Evolutionary conservation across 2,888 invertebrate genomes (phyloP).

Genomic region (Invenusta paracnida): DNA sequence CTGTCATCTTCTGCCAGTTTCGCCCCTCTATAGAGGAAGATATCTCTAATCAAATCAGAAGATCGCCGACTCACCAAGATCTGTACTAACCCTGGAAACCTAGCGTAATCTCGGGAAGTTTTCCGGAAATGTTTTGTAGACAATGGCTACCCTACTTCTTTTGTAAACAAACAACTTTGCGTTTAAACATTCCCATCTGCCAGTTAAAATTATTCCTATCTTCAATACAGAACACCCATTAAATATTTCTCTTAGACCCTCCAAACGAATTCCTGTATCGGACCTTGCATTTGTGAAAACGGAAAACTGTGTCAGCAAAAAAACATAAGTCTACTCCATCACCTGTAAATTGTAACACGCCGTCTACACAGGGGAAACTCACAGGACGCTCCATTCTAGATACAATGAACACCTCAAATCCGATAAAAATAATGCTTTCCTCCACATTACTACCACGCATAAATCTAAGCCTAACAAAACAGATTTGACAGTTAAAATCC

Average conservation of each 20-base stretch:
- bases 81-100: neutral
- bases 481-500: neutral
- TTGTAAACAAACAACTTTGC: neutral
- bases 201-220: neutral
- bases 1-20: neutral
- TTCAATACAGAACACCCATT: neutral
- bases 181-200: neutral
- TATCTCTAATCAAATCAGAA: neutral
- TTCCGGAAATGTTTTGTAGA: neutral
- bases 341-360: neutral
- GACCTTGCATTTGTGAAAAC: neutral
- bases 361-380: neutral
- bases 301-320: neutral
- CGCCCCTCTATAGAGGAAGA: neutral
- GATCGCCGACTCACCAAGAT: neutral
- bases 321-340: neutral
- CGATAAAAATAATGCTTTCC: neutral
- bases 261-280: neutral
- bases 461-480: neutral
- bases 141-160: neutral
- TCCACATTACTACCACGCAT: neutral
- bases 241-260: neutral
- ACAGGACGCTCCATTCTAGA: neutral
- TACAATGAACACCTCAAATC: neutral
- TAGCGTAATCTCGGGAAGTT: neutral